Evolutionary conservation across 92 coral and sea anemone genomes (phyloP), one percentile per base, ranked within the genome.

Genomic region (Palythoa caribaeorum): DNA sequence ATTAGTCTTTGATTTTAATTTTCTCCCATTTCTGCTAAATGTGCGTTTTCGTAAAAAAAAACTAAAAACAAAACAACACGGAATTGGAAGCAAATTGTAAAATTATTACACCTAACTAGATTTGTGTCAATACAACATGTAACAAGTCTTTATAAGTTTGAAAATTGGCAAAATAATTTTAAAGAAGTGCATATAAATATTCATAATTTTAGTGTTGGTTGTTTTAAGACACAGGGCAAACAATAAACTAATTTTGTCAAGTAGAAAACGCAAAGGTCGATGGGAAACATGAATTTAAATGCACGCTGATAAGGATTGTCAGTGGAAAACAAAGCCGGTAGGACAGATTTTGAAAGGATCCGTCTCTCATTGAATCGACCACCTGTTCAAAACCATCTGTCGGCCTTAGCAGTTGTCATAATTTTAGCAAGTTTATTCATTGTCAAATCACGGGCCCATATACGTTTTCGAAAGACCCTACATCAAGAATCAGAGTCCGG

Each of bases 261-360:
- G 54, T 57, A 62, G 85, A 9, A 9, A 62, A 66, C 63, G 86
- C 86, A 81, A 81, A 36, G 86, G 62, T 16, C 50, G 76, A 81
- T 48, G 86, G 86, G 86, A 62, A 63, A 2, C 55, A 60, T 6
- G 60, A 9, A 62, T 68, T 65, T 20, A 80, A 65, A 81, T 68
- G 60, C 76, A 81, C 86, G 55, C 70, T 10, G 63, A 81, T 48
- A 68, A 81, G 39, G 66, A 20, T 63, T 65, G 66, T 65, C 86
- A 44, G 15, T 44, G 60, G 7, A 81, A 44, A 47, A 81, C 86
- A 81, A 81, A 81, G 86, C 59, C 62, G 62, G 19, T 51, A n/a
- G 75, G n/a, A 38, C 19, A 17, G 48, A 71, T 63, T 81, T 19
- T 81, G 76, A 81, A 81, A 81, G 86, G 86, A 76, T 81, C 86